A percentile compares a stretch with the other conserved stretches of the same genome.
Conservation (phyloP, 2,797 vertebrate genomes). For the Sitta carolinensis region DNA sequence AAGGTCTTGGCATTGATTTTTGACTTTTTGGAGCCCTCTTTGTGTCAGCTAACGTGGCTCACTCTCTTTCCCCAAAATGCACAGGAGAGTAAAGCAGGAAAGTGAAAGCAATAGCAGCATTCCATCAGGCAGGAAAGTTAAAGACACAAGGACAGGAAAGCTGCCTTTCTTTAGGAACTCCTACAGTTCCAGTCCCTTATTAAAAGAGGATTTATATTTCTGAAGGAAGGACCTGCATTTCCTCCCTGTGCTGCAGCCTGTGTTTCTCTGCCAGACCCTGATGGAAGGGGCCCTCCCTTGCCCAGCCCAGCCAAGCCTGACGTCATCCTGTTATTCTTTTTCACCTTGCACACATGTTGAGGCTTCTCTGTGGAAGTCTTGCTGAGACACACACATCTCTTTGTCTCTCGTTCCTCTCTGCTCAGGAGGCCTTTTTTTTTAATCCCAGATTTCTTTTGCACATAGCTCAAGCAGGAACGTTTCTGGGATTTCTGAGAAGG, state of each 20-base stretch:
- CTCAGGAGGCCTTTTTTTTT: not conserved
- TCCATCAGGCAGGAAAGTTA: not conserved
- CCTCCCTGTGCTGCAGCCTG: not conserved
- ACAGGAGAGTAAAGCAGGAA: not conserved
- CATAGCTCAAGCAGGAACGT: not conserved
- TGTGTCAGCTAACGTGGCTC: not conserved
- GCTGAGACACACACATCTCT: conserved; percentile 27
- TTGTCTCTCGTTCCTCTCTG: not conserved
- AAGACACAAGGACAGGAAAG: not conserved
- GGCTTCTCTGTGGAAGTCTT: conserved; percentile 35
- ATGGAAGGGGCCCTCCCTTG: conserved; percentile 44
- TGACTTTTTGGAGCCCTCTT: not conserved
- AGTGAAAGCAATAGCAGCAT: not conserved
- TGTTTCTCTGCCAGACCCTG: not conserved
- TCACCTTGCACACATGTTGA: conserved; percentile 26
- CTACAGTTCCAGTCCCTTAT: conserved; percentile 7
- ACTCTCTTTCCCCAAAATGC: rapidly evolving
- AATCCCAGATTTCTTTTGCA: not conserved
- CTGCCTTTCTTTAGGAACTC: not conserved
- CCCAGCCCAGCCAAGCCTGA: not conserved
- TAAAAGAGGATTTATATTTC: conserved; percentile 32
- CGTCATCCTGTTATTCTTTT: conserved; percentile 27
- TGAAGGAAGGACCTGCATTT: conserved; percentile 7
- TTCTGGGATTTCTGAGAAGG: not conserved
- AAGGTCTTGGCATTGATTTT: not conserved